phyloP scores from a whole-genome alignment of 2,113 vertebrate species.

The Crotalus horridus region DNA sequence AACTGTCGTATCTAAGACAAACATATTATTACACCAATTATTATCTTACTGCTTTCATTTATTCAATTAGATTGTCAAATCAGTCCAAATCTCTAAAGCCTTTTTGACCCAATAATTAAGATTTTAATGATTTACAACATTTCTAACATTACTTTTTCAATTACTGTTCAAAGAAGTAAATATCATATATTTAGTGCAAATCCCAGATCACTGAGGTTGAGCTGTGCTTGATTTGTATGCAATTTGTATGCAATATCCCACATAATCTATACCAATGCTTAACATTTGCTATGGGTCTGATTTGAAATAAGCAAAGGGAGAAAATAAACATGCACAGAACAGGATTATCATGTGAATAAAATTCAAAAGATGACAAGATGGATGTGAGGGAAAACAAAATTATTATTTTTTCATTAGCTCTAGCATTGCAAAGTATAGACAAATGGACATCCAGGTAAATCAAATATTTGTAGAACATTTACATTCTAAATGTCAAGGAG shows the following conservation, averaged over 20 bases:
- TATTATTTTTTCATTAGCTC: not conserved
- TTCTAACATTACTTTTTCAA: not conserved
- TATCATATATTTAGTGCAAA: not conserved
- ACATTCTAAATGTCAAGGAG: not conserved
- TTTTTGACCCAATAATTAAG: no score
- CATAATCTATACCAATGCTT: not conserved
- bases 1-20: no score
- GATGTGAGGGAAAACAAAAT: not conserved
- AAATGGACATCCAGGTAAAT: not conserved
- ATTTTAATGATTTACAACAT: not conserved
- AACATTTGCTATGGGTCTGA: conserved; percentile 7
- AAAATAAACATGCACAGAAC: not conserved
- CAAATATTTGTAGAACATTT: not conserved
- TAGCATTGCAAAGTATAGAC: not conserved
- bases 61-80: no score
- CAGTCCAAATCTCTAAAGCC: no score
- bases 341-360: not conserved
- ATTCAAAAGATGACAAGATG: not conserved
- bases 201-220: not conserved
- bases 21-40: no score
- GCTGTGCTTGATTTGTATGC: not conserved
- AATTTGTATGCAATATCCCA: not conserved
- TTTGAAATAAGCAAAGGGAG: not conserved
- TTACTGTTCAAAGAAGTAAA: not conserved
- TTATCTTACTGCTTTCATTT: no score